Percentiles rank a stretch among this genome's conserved stretches.
These are phyloP conservation scores for Heptranchias perlo DNA, from an alignment of 2,113 vertebrate genomes.

Conservation along the genomic window DNA sequence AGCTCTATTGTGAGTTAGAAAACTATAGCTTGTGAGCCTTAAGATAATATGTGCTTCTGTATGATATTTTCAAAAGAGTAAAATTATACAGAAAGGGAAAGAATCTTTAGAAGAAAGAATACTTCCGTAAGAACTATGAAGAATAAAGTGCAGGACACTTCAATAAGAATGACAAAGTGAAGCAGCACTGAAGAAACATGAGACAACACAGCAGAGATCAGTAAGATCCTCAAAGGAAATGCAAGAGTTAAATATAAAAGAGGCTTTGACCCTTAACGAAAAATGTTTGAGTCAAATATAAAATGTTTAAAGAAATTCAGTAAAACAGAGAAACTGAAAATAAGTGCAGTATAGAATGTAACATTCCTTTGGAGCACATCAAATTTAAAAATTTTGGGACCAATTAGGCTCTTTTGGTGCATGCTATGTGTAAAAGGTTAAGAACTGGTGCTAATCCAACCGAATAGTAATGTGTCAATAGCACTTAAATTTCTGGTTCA, in stretches of 20 bases:
- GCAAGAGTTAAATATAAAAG: not conserved
- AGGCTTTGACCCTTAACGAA: not conserved
- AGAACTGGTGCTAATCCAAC: no score
- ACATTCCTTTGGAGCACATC: not conserved
- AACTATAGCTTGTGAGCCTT: not conserved
- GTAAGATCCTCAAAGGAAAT: not conserved
- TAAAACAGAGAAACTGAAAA: not conserved
- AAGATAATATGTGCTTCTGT: not conserved
- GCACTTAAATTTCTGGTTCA: no score
- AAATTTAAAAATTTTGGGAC: not conserved
- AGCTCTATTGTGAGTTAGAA: no score
- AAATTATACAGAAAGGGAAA: not conserved
- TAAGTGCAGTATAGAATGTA: not conserved
- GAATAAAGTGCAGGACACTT: not conserved
- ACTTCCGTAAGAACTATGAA: not conserved
- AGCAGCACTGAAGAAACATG: not conserved
- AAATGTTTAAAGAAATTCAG: not conserved
- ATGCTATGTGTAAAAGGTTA: no score
- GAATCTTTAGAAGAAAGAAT: conserved; percentile 14
- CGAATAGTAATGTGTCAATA: no score
- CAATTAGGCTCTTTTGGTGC: no score
- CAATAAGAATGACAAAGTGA: conserved; percentile 4
- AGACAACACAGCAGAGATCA: not conserved
- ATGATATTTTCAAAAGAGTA: not conserved
- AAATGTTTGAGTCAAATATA: not conserved